Percentiles rank a stretch among this genome's conserved stretches.
Evolutionary conservation across 2,797 vertebrate species (phyloP).

Genomic region (Pagetopsis macropterus): DNA sequence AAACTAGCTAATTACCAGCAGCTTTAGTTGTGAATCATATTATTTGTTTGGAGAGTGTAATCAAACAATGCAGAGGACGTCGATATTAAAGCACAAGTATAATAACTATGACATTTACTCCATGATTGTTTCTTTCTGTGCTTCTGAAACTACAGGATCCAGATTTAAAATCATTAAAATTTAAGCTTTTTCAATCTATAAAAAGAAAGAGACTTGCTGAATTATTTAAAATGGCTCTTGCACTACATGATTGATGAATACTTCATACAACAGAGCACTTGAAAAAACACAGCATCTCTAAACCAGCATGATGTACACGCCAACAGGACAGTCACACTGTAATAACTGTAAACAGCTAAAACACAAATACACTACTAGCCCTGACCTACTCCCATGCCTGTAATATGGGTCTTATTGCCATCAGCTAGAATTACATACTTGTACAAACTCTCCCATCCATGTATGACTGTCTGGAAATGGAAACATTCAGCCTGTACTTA

Average conservation of each 20-base stretch:
- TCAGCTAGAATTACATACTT: slow-evolving; percentile 43
- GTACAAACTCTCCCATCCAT: slow-evolving; percentile 13
- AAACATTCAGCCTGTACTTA: slow-evolving; percentile 34
- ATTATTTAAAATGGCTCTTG: slow-evolving; percentile 73
- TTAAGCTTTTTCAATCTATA: slow-evolving; percentile 70
- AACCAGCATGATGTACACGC: slow-evolving; percentile 30
- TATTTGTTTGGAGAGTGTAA: slow-evolving; percentile 2
- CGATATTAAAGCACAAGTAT: slow-evolving; percentile 15
- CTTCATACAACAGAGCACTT: slow-evolving; percentile 58
- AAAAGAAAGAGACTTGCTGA: slow-evolving; percentile 69
- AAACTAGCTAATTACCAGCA: slow-evolving; percentile 1
- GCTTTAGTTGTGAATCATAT: not conserved
- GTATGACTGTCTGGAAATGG: slow-evolving; percentile 5
- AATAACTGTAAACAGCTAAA: slow-evolving; percentile 25
- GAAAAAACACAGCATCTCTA: slow-evolving; percentile 49
- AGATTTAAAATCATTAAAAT: slow-evolving; percentile 74
- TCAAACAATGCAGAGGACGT: slow-evolving; percentile 25
- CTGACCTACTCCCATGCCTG: slow-evolving; percentile 28
- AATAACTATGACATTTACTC: slow-evolving; percentile 30
- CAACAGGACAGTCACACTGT: slow-evolving; percentile 5
- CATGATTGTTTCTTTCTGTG: slow-evolving; percentile 27
- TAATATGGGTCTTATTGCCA: slow-evolving; percentile 36
- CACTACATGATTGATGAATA: slow-evolving; percentile 69
- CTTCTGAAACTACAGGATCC: slow-evolving; percentile 52
- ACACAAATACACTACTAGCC: slow-evolving; percentile 1